Conservation (phyloP, 2,113 vertebrate genomes). For the Scalopus aquaticus region DNA sequence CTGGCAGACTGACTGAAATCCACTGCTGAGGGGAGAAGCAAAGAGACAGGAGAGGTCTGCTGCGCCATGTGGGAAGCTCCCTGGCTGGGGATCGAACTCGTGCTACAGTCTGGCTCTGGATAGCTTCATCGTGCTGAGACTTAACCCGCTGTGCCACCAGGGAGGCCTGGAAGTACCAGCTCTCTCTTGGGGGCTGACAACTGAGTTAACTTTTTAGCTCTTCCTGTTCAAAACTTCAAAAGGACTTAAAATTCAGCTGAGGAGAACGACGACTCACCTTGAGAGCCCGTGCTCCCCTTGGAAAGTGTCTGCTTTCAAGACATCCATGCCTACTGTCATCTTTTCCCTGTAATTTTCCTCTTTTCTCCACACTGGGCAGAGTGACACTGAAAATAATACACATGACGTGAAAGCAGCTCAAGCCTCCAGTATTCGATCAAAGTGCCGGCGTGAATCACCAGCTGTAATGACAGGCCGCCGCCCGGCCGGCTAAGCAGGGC, state of each 20-base stretch:
- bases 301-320: not conserved
- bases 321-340: fast-evolving
- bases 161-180: no score
- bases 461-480: not conserved
- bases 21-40: no score
- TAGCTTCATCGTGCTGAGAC: no score
- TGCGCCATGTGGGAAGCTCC: no score
- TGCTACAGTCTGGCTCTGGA: no score
- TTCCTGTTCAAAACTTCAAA: not conserved
- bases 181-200: fast-evolving
- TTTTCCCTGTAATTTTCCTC: not conserved
- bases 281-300: not conserved
- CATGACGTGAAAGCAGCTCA: not conserved
- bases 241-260: not conserved
- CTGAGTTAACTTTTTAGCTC: not conserved
- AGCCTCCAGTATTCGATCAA: not conserved
- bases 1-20: no score
- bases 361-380: not conserved
- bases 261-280: not conserved
- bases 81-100: no score
- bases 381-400: not conserved
- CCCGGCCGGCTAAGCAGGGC: not conserved
- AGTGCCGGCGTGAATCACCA: not conserved
- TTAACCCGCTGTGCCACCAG: no score
- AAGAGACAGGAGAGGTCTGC: no score